Evolutionary conservation across 2,888 invertebrate genomes (phyloP).

Genomic region (Coleophora deauratella): DNA sequence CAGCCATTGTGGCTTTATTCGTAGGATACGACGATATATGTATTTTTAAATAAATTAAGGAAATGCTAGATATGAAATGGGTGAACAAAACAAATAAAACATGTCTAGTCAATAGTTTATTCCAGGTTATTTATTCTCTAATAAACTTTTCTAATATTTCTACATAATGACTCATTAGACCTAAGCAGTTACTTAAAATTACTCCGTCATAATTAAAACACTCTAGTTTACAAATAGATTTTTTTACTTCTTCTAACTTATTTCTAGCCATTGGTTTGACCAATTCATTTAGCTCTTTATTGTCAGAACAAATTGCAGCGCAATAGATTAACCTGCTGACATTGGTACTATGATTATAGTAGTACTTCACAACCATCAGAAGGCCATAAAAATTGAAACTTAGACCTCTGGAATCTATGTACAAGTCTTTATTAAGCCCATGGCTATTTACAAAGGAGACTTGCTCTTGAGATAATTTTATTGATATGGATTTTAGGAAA

Average conservation of each 20-base stretch:
- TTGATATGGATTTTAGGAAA: conserved; percentile 43
- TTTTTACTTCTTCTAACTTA: conserved; percentile 39
- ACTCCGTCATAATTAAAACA: conserved; percentile 35
- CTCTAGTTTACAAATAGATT: conserved; percentile 40
- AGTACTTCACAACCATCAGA: conserved; percentile 61
- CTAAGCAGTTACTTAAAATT: conserved; percentile 57
- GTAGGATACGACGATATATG: too few species aligned
- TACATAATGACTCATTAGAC: conserved; percentile 62
- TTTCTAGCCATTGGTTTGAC: conserved; percentile 48
- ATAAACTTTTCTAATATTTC: conserved; percentile 65
- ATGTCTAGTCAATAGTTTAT: background rate
- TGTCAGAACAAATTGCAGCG: conserved; percentile 54
- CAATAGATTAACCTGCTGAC: conserved; percentile 60
- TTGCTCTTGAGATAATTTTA: conserved; percentile 69
- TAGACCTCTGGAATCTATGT: conserved; percentile 75
- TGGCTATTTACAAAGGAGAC: conserved; percentile 78
- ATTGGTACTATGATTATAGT: conserved; percentile 48
- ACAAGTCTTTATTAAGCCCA: conserved; percentile 75
- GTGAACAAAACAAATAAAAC: background rate
- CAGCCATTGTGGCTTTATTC: too few species aligned
- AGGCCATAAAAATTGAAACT: conserved; percentile 79
- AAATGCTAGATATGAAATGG: background rate
- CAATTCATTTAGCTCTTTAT: conserved; percentile 48
- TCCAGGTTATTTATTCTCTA: conserved; percentile 25
- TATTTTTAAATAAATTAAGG: background rate